These are phyloP conservation scores for Diplodus puntazzo DNA, from an alignment of 2,797 vertebrate species.

Conservation along the genomic window DNA sequence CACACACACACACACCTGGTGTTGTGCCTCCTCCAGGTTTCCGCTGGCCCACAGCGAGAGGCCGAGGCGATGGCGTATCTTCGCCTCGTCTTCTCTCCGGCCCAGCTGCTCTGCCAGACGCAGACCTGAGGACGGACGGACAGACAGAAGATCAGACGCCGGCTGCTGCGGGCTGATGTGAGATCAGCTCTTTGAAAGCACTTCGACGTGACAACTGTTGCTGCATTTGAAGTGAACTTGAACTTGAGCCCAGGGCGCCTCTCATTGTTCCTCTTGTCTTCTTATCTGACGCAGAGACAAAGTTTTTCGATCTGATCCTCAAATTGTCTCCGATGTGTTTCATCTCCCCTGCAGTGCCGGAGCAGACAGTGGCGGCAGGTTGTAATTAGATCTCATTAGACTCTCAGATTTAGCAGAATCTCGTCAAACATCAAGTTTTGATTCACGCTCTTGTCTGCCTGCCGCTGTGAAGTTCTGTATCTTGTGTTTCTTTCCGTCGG, in stretches of 20 bases:
- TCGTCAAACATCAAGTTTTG: slow-evolving; percentile 53
- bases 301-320: slow-evolving; percentile 21
- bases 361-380: slow-evolving; percentile 30
- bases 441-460: slow-evolving; percentile 23
- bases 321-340: slow-evolving; percentile 43
- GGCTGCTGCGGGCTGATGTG: slow-evolving; percentile 10
- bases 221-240: slow-evolving; percentile 3
- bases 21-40: slow-evolving; percentile 94
- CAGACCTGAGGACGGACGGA: slow-evolving; percentile 84
- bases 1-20: slow-evolving; percentile 80
- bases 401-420: slow-evolving; percentile 48
- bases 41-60: slow-evolving; percentile 94
- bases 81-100: slow-evolving; percentile 94
- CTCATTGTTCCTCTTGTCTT: slow-evolving; percentile 32
- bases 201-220: slow-evolving; percentile 51
- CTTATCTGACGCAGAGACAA: slow-evolving; percentile 35
- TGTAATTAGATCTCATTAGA: slow-evolving; percentile 71
- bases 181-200: slow-evolving; percentile 34
- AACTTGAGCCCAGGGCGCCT: slow-evolving; percentile 12
- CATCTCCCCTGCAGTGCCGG: slow-evolving; percentile 36
- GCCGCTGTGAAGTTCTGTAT: slow-evolving; percentile 41
- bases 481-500: slow-evolving; percentile 6
- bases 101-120: slow-evolving; percentile 95
- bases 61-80: slow-evolving; percentile 94
- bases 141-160: slow-evolving; percentile 22